Evolutionary conservation across 2,888 invertebrate species (phyloP).

Genomic region (Tipula lateralis): DNA sequence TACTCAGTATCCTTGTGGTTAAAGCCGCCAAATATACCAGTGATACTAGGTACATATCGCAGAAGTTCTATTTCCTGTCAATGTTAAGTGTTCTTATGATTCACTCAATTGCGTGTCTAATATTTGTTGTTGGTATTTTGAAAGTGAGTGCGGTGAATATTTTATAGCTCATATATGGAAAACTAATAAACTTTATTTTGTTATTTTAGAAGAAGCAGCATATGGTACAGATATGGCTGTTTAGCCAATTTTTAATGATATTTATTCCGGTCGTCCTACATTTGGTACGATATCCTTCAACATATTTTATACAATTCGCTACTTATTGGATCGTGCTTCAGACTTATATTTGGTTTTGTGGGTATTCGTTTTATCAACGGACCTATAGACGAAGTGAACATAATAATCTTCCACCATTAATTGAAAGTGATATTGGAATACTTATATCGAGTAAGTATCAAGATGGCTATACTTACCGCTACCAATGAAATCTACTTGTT

Average conservation of each 20-base stretch:
- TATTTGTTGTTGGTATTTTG: neutral
- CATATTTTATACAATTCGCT: neutral
- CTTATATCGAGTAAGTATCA: neutral
- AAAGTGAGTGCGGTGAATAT: neutral
- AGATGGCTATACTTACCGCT: neutral
- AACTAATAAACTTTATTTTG: neutral
- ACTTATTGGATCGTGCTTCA: neutral
- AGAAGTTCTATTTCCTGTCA: neutral
- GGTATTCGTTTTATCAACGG: neutral
- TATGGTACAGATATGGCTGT: neutral
- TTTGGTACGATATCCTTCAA: neutral
- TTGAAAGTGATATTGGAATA: neutral
- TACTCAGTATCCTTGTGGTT: neutral
- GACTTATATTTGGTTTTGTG: neutral
- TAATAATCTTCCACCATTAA: neutral
- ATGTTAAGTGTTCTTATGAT: neutral
- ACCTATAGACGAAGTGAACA: neutral
- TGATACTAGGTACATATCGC: neutral
- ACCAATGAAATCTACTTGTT: no score
- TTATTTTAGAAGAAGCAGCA: neutral
- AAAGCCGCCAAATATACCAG: neutral
- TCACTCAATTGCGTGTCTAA: neutral
- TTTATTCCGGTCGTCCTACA: neutral
- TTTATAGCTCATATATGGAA: no score
- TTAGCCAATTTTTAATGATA: neutral